phyloP scores from a whole-genome alignment of 2,797 vertebrate species.

The Urosaurus nigricauda region DNA sequence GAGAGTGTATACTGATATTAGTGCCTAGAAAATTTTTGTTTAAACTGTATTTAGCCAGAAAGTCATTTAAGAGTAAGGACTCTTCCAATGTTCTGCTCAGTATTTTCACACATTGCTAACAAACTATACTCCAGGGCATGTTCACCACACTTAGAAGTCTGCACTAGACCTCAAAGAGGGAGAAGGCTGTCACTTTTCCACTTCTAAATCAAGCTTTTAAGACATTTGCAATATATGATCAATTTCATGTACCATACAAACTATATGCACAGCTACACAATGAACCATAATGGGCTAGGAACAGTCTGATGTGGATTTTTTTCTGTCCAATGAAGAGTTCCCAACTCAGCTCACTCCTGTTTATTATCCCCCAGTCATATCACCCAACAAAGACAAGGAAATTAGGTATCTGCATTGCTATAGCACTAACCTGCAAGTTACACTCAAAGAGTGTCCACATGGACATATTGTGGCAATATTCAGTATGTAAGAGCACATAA shows the following conservation, averaged over 20 bases:
- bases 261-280: neutral
- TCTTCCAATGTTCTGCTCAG: neutral
- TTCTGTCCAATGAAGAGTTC: neutral
- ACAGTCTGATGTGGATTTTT: slow-evolving; percentile 3
- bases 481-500: slow-evolving; percentile 36
- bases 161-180: slow-evolving; percentile 23
- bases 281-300: neutral
- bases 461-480: slow-evolving; percentile 29
- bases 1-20: rapidly evolving
- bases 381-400: neutral
- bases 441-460: neutral
- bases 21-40: neutral
- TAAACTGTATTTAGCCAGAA: neutral
- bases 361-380: neutral
- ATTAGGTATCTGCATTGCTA: neutral
- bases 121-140: slow-evolving; percentile 9
- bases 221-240: neutral
- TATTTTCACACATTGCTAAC: slow-evolving; percentile 27
- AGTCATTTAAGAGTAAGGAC: neutral
- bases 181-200: neutral
- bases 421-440: neutral
- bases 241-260: neutral
- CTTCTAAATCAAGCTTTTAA: slow-evolving; percentile 46
- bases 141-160: neutral
- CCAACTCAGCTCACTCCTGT: neutral